Percentiles rank a stretch among this genome's conserved stretches.
Conservation (phyloP, 2,888 invertebrate genomes). For the Megalurothrips usitatus region DNA sequence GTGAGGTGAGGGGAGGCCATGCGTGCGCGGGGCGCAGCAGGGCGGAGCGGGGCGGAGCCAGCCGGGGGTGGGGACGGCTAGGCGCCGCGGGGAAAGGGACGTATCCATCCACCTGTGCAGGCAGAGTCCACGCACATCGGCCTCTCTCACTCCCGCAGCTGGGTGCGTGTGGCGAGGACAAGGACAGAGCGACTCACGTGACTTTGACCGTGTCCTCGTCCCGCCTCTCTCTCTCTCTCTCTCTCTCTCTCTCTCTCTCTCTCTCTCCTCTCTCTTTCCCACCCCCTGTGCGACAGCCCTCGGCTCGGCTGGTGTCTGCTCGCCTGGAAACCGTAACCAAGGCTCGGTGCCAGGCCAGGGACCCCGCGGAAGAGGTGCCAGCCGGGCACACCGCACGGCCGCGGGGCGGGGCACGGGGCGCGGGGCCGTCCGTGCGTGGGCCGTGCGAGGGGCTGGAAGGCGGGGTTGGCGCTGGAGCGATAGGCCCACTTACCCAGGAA, state of each 20-base stretch:
- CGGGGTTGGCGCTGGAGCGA: no score
- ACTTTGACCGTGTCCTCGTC: background rate
- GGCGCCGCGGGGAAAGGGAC: background rate
- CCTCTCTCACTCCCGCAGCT: background rate
- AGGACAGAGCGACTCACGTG: no score
- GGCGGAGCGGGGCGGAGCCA: no score
- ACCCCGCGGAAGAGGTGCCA: no score
- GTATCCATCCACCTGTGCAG: background rate
- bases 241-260: background rate
- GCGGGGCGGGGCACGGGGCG: no score
- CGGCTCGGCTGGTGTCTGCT: background rate
- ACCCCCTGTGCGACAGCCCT: background rate
- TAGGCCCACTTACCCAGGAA: no score
- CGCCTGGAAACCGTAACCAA: conserved; percentile 1
- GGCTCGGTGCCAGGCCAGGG: background rate
- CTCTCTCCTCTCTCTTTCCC: background rate
- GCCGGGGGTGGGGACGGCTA: background rate
- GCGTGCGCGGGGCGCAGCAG: no score
- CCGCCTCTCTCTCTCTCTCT: background rate
- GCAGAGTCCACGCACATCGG: background rate
- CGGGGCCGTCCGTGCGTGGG: no score
- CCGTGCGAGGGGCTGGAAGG: no score
- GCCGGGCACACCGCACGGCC: no score
- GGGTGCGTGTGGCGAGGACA: background rate
- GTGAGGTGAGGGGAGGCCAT: no score